Percentiles rank a stretch among this genome's conserved stretches.
phyloP scores from a whole-genome alignment of 1,140 invertebrate species.

The Solen grandis region DNA sequence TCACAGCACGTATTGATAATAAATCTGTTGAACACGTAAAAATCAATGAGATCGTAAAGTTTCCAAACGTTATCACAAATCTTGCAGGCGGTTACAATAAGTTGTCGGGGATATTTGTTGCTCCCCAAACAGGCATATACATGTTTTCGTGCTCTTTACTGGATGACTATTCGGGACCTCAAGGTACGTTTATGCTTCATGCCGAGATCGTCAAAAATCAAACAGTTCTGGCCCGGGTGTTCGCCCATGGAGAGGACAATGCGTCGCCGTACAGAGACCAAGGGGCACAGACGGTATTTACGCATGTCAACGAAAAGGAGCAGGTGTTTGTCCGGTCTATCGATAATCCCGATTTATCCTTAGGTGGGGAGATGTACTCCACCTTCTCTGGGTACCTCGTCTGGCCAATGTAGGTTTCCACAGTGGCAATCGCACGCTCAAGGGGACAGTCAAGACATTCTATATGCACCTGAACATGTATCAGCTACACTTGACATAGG shows the following conservation, averaged over 20 bases:
- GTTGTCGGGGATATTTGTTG: slow-evolving; percentile 17
- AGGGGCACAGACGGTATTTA: too few species aligned
- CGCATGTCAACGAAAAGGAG: background rate
- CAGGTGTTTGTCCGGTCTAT: slow-evolving; percentile 4
- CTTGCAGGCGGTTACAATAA: slow-evolving; percentile 23
- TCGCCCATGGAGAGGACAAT: slow-evolving; percentile 23
- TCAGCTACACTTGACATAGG: too few species aligned
- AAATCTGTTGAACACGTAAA: background rate
- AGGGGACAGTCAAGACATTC: too few species aligned
- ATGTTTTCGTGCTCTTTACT: slow-evolving; percentile 9
- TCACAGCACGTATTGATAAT: too few species aligned
- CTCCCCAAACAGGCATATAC: slow-evolving; percentile 2
- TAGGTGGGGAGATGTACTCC: slow-evolving; percentile 9
- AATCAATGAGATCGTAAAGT: background rate
- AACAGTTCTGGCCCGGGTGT: background rate
- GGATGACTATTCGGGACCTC: background rate
- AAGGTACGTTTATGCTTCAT: slow-evolving; percentile 1
- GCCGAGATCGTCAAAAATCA: slow-evolving; percentile 22
- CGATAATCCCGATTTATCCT: slow-evolving; percentile 13
- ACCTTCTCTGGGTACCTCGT: slow-evolving; percentile 20
- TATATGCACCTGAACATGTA: too few species aligned
- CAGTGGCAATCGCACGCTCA: too few species aligned
- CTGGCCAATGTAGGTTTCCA: slow-evolving; percentile 18
- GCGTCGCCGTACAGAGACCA: slow-evolving; percentile 7
- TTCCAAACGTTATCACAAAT: background rate